Evolutionary conservation across 2,113 vertebrate genomes (phyloP).

Genomic region (Proteles cristata): DNA sequence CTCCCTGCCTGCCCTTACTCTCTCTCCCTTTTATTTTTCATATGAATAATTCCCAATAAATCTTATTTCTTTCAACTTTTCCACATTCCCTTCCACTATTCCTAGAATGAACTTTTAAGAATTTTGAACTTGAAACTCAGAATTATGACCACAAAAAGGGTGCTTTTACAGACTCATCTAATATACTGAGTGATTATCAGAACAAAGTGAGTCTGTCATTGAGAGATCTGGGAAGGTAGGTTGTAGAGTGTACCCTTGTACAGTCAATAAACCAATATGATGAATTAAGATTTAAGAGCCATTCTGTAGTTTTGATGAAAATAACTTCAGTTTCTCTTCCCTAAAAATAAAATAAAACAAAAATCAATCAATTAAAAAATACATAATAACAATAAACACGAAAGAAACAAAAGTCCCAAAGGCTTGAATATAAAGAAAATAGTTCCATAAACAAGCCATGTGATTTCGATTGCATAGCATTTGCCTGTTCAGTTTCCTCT

Average conservation of each 20-base stretch:
- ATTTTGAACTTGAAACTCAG: slow-evolving; percentile 25
- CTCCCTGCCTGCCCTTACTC: neutral
- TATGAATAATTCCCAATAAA: neutral
- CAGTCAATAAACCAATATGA: neutral
- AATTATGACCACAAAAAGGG: neutral
- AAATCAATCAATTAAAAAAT: neutral
- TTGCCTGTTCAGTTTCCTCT: neutral
- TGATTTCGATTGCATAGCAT: neutral
- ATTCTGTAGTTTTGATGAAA: neutral
- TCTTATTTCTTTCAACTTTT: neutral
- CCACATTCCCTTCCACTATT: neutral
- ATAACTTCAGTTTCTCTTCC: neutral
- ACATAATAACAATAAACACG: neutral
- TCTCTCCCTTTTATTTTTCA: neutral
- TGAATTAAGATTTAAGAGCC: neutral
- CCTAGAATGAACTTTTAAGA: neutral
- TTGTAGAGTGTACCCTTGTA: neutral
- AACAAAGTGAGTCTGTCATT: neutral
- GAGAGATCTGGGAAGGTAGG: neutral
- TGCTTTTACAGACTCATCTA: neutral
- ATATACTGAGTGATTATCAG: neutral
- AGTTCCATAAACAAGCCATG: neutral
- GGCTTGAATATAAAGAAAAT: neutral
- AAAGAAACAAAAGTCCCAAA: neutral
- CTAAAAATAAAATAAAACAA: neutral